Conservation (phyloP, 2,888 invertebrate genomes). For the Papilio elwesi region DNA sequence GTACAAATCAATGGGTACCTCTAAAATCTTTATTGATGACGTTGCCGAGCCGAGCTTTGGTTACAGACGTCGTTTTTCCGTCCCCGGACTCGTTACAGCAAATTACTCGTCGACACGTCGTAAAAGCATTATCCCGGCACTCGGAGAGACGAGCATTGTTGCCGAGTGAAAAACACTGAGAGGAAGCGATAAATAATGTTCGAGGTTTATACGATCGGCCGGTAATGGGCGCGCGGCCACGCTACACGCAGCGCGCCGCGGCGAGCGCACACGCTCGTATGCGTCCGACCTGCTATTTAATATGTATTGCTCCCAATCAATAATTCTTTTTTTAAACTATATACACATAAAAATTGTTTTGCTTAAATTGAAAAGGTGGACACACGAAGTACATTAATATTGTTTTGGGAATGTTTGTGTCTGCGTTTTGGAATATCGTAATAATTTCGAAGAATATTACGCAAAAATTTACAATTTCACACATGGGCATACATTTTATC, state of each 20-base stretch:
- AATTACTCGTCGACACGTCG: conserved; percentile 74
- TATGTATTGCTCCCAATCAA: conserved; percentile 2
- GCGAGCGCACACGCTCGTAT: conserved; percentile 46
- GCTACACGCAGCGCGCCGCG: conserved; percentile 59
- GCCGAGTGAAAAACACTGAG: conserved; percentile 76
- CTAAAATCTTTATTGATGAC: conserved; percentile 10
- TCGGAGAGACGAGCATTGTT: conserved; percentile 71
- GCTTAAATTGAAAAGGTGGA: no score
- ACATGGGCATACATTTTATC: no score
- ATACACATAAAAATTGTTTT: no score
- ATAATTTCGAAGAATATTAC: no score
- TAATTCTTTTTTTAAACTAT: conserved; percentile 10
- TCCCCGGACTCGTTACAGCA: conserved; percentile 63
- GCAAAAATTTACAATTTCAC: no score
- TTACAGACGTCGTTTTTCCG: conserved; percentile 34
- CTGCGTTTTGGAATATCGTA: no score
- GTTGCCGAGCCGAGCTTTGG: conserved; percentile 14
- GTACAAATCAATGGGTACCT: conserved; percentile 19
- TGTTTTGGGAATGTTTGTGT: no score
- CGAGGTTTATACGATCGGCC: conserved; percentile 78
- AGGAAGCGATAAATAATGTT: conserved; percentile 83
- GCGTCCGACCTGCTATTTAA: conserved; percentile 15
- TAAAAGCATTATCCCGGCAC: conserved; percentile 75
- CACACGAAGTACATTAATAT: no score
- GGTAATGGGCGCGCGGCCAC: conserved; percentile 68